A percentile compares a stretch with the other conserved stretches of the same genome.
Conservation (phyloP, 2,797 vertebrate species). For the Macrochelys suwanniensis region DNA sequence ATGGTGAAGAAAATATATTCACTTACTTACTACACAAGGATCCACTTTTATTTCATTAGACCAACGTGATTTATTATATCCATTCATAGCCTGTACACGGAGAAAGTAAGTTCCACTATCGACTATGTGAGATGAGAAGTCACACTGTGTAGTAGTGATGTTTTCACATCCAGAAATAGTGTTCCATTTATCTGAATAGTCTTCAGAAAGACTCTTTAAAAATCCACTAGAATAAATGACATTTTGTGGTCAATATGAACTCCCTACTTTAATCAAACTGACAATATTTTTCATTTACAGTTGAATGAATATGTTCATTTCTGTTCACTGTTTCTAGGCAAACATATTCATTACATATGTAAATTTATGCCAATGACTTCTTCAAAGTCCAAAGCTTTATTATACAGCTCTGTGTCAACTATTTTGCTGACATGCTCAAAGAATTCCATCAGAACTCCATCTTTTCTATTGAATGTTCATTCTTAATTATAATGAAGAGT, state of each 20-base stretch:
- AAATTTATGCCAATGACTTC: fast-evolving
- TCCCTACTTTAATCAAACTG: neutral
- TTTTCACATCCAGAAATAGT: conserved; percentile 57
- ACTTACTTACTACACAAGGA: conserved; percentile 64
- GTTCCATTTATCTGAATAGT: conserved; percentile 53
- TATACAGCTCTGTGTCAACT: fast-evolving
- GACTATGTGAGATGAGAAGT: conserved; percentile 34
- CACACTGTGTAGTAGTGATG: conserved; percentile 48
- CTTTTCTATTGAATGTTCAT: neutral
- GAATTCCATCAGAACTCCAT: neutral
- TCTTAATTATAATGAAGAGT: neutral
- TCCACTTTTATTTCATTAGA: conserved; percentile 69
- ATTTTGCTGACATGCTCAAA: neutral
- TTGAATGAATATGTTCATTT: neutral
- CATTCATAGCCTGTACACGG: conserved; percentile 62
- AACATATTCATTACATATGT: neutral
- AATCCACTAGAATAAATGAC: conserved; percentile 57
- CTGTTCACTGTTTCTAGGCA: neutral
- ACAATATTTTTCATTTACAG: neutral
- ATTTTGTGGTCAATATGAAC: neutral
- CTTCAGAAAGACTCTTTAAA: neutral
- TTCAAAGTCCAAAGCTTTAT: neutral
- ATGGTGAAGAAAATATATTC: neutral
- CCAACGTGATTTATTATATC: conserved; percentile 56
- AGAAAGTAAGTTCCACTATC: neutral